Percentiles rank a stretch among this genome's conserved stretches.
Conservation (phyloP, 2,888 invertebrate genomes). For the Antheraea yamamai region DNA sequence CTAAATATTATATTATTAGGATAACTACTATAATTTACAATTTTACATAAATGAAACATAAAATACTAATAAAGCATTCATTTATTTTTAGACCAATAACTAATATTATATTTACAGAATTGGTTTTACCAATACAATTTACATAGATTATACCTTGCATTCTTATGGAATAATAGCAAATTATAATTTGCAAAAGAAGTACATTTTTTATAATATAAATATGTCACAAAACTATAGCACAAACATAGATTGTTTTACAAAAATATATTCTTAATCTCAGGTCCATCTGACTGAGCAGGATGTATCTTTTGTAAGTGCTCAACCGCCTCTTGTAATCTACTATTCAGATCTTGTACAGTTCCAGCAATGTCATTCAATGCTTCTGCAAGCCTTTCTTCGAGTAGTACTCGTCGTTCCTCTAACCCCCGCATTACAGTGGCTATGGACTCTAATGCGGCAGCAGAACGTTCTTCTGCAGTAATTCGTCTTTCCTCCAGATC, state of each 20-base stretch:
- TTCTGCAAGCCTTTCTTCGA: conserved; percentile 60
- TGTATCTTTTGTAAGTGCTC: conserved; percentile 52
- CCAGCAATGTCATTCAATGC: conserved; percentile 59
- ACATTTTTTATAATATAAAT: neutral
- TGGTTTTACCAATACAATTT: conserved; percentile 4
- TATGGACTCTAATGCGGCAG: conserved; percentile 63
- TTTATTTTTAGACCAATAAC: conserved; percentile 4
- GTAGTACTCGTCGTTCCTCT: conserved; percentile 54
- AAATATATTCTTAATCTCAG: conserved; percentile 52
- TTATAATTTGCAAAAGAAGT: conserved; percentile 7
- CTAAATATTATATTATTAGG: neutral
- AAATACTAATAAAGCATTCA: conserved; percentile 3
- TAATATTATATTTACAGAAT: neutral
- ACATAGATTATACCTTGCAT: neutral
- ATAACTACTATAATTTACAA: neutral
- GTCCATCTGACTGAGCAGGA: conserved; percentile 44
- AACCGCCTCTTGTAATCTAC: conserved; percentile 59
- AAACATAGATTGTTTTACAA: conserved; percentile 29
- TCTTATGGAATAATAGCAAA: conserved; percentile 4
- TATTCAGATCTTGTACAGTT: conserved; percentile 62
- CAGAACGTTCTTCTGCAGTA: conserved; percentile 67
- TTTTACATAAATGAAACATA: neutral
- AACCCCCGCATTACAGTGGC: conserved; percentile 56
- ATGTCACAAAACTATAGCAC: conserved; percentile 4
- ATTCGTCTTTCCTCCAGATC: conserved; percentile 67